A percentile compares a stretch with the other conserved stretches of the same genome.
phyloP scores from a whole-genome alignment of 2,113 vertebrate genomes.

The Corythoichthys haematopterus region DNA sequence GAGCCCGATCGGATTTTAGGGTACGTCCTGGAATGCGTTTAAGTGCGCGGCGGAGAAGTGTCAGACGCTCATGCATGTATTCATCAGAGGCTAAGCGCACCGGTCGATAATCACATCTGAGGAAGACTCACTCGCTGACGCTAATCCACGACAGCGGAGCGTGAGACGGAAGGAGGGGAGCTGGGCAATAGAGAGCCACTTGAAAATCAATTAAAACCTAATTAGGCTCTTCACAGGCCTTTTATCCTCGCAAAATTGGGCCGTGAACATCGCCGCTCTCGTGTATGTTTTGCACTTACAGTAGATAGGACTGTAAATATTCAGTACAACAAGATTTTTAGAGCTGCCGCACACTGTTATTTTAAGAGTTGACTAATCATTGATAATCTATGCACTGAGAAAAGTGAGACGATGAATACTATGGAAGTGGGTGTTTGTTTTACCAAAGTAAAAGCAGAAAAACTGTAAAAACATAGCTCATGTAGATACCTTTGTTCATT shows the following conservation, averaged over 20 bases:
- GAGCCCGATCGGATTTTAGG: too few relatives aligned
- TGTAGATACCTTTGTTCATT: too few relatives aligned
- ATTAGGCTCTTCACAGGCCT: conserved; percentile 68
- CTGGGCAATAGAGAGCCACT: conserved; percentile 59
- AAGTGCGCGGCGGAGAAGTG: conserved; percentile 21
- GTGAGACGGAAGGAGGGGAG: conserved; percentile 11
- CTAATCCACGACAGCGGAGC: conserved; percentile 70
- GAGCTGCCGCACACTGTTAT: too few relatives aligned
- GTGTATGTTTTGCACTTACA: too few relatives aligned
- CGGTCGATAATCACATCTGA: conserved; percentile 76
- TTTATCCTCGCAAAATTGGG: conserved; percentile 53
- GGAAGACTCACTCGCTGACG: conserved; percentile 67
- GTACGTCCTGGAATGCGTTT: conserved; percentile 45
- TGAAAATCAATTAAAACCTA: conserved; percentile 79
- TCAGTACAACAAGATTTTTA: too few relatives aligned
- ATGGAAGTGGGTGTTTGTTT: too few relatives aligned
- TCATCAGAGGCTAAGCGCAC: conserved; percentile 65
- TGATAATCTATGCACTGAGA: too few relatives aligned
- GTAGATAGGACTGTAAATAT: too few relatives aligned
- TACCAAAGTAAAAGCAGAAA: too few relatives aligned
- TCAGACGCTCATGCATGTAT: conserved; percentile 64
- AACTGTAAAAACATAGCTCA: too few relatives aligned
- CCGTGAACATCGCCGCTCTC: neutral
- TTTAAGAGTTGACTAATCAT: too few relatives aligned
- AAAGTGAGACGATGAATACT: too few relatives aligned